Evolutionary conservation across 2,113 vertebrate genomes (phyloP).

Genomic region (Thamnophis sirtalis): DNA sequence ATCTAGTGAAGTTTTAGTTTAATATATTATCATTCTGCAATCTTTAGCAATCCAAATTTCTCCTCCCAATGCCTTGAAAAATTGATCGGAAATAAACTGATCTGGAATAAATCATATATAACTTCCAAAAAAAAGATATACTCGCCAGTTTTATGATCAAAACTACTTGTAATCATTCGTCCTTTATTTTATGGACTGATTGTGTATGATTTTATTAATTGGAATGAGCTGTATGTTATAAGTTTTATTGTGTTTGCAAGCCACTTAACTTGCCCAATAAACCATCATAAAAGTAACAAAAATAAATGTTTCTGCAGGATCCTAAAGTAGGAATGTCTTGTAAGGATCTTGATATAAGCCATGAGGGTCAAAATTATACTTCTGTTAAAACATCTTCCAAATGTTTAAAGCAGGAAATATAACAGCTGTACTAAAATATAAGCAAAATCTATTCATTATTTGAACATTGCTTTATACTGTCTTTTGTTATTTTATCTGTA

Average conservation of each 20-base stretch:
- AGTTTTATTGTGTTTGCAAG: background rate
- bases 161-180: background rate
- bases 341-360: background rate
- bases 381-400: background rate
- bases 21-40: background rate
- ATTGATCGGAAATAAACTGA: background rate
- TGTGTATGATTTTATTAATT: background rate
- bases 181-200: background rate
- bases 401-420: background rate
- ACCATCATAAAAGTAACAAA: background rate
- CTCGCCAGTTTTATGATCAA: background rate
- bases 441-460: background rate
- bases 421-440: background rate
- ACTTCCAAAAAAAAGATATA: background rate
- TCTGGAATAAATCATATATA: background rate
- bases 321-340: background rate
- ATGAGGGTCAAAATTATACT: background rate
- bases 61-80: background rate
- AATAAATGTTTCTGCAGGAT: background rate
- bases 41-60: background rate
- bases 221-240: background rate
- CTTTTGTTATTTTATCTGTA: too few relatives aligned
- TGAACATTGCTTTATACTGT: too few relatives aligned
- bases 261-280: background rate
- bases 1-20: background rate